phyloP scores from a whole-genome alignment of 2,113 vertebrate species.

The Butorides virescens region DNA sequence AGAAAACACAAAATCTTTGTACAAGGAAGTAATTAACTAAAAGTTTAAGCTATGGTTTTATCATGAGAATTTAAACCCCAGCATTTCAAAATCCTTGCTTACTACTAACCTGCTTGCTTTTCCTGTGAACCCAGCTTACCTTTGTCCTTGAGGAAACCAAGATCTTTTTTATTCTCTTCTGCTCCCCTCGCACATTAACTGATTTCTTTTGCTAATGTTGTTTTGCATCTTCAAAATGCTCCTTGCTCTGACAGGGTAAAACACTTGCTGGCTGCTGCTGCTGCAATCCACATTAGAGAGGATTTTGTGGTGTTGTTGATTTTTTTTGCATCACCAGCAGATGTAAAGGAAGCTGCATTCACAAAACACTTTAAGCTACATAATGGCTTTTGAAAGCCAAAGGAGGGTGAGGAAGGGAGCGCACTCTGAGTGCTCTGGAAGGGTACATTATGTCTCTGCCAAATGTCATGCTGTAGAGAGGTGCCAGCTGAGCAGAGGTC shows the following conservation, averaged over 20 bases:
- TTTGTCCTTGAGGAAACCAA: background rate
- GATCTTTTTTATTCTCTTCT: background rate
- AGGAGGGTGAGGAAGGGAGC: background rate
- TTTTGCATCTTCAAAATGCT: background rate
- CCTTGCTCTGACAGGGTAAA: background rate
- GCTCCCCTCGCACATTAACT: background rate
- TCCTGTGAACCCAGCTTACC: background rate
- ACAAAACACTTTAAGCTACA: constrained; percentile 7
- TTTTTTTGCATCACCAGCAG: constrained; percentile 52
- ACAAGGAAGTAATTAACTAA: background rate
- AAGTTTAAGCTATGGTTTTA: background rate
- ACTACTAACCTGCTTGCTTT: background rate
- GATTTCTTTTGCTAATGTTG: background rate
- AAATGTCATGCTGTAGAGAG: background rate
- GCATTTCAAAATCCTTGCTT: background rate
- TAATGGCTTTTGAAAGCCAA: constrained; percentile 44
- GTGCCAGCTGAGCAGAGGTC: background rate
- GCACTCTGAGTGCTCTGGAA: background rate
- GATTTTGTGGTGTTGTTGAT: background rate
- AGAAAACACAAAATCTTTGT: background rate
- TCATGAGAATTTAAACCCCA: background rate
- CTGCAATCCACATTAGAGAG: background rate
- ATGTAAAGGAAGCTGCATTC: constrained; percentile 56
- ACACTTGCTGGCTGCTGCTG: background rate
- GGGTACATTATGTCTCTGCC: constrained; percentile 9